Conservation (phyloP, 1,140 invertebrate genomes). For the Trachymyrmex septentrionalis region DNA sequence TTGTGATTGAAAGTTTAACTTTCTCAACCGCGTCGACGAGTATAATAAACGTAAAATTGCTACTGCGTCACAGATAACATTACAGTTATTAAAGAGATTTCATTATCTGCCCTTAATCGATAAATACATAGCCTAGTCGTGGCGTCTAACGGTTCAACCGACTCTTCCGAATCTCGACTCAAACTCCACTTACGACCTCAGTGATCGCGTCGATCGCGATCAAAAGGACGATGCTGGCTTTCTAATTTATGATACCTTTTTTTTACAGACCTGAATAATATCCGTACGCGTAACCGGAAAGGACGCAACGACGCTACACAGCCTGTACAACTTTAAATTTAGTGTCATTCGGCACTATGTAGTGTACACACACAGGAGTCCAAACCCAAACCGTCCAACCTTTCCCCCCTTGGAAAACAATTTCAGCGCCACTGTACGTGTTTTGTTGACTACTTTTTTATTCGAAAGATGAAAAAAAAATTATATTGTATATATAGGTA, state of each 20-base stretch:
- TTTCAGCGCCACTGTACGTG: not conserved
- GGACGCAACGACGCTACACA: not conserved
- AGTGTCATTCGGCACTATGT: constrained; percentile 18
- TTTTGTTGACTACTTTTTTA: not conserved
- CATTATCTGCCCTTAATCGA: not conserved
- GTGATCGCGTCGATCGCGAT: not conserved
- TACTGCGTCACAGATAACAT: not conserved
- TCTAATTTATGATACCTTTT: not conserved
- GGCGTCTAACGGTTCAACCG: not conserved
- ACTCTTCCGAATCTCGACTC: too few species aligned
- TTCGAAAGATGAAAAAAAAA: not conserved
- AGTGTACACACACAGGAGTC: not conserved
- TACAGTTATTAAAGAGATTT: constrained; percentile 4
- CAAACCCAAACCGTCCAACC: not conserved
- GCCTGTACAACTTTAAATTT: constrained; percentile 41
- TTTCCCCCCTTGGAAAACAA: not conserved
- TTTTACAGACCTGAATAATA: constrained; percentile 19
- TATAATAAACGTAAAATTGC: not conserved
- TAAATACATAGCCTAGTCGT: constrained; percentile 33
- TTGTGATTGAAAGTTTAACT: not conserved
- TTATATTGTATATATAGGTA: not conserved
- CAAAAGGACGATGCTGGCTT: not conserved
- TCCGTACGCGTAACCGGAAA: not conserved
- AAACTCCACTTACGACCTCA: too few species aligned
- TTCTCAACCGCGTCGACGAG: not conserved